A percentile compares a stretch with the other conserved stretches of the same genome.
Conservation (phyloP, 1,140 invertebrate species). For the Ceratoteleas bidentatus region DNA sequence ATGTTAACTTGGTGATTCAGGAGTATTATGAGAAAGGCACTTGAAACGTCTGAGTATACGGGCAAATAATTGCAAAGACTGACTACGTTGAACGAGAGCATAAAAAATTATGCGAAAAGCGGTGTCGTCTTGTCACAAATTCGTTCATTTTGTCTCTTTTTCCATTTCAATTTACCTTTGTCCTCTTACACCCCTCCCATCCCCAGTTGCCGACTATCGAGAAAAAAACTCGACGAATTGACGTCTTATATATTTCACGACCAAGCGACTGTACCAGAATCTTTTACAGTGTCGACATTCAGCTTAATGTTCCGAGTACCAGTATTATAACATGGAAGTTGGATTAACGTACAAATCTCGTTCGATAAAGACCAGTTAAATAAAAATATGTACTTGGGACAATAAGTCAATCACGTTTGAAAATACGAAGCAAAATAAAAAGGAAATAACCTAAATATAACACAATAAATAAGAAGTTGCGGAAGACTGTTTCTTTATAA, state of each 20-base stretch:
- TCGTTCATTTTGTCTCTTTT: constrained; percentile 35
- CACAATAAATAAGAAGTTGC: background rate
- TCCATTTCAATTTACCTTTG: constrained; percentile 27
- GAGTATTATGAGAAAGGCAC: constrained; percentile 33
- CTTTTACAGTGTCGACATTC: constrained; percentile 38
- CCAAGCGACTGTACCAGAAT: constrained; percentile 20
- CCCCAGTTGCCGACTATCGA: constrained; percentile 11
- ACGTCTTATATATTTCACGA: constrained; percentile 27
- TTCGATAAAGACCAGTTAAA: constrained; percentile 23
- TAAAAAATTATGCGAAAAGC: constrained; percentile 47
- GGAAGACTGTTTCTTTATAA: too few species aligned
- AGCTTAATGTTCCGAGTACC: constrained; percentile 16
- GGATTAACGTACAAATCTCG: constrained; percentile 43
- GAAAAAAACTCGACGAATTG: constrained; percentile 20
- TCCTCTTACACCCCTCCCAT: background rate
- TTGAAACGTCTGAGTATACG: constrained; percentile 53
- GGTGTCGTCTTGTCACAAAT: constrained; percentile 42
- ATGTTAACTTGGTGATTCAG: constrained; percentile 27
- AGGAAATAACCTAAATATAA: background rate
- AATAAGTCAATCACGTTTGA: constrained; percentile 20
- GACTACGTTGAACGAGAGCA: constrained; percentile 30
- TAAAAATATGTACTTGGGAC: background rate
- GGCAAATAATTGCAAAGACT: constrained; percentile 50
- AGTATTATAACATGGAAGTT: constrained; percentile 35
- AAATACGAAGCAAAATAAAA: background rate